phyloP scores from a whole-genome alignment of 2,888 invertebrate genomes.

The Pheosia gnoma region DNA sequence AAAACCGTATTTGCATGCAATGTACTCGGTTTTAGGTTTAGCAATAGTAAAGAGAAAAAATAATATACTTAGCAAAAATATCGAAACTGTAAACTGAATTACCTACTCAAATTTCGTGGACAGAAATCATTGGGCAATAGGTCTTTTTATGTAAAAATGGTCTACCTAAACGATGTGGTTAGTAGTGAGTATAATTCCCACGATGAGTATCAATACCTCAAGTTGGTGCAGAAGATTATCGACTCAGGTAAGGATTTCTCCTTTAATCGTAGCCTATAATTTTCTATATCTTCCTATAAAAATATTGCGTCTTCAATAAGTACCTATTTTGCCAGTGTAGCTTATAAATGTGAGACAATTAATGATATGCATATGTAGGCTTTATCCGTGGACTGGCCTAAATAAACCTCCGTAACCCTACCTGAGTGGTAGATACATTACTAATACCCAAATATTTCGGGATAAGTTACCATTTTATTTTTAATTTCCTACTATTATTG shows the following conservation, averaged over 20 bases:
- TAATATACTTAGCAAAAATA: conserved; percentile 7
- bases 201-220: conserved; percentile 91
- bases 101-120: neutral
- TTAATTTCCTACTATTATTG: too few species aligned
- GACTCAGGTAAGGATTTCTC: conserved; percentile 54
- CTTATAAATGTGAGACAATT: too few species aligned
- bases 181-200: conserved; percentile 50
- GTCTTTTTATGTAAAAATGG: conserved; percentile 7
- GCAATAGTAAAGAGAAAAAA: too few species aligned
- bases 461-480: neutral
- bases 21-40: too few species aligned
- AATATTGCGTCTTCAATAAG: neutral
- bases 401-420: too few species aligned
- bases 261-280: too few species aligned
- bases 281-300: neutral
- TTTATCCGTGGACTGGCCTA: too few species aligned
- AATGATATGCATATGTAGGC: too few species aligned
- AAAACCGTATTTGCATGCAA: too few species aligned
- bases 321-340: too few species aligned
- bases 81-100: neutral
- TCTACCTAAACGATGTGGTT: conserved; percentile 5
- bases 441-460: neutral
- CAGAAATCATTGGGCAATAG: conserved; percentile 4
- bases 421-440: too few species aligned
- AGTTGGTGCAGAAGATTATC: conserved; percentile 68